phyloP scores from a whole-genome alignment of 2,888 invertebrate species.

The Spodoptera littoralis region DNA sequence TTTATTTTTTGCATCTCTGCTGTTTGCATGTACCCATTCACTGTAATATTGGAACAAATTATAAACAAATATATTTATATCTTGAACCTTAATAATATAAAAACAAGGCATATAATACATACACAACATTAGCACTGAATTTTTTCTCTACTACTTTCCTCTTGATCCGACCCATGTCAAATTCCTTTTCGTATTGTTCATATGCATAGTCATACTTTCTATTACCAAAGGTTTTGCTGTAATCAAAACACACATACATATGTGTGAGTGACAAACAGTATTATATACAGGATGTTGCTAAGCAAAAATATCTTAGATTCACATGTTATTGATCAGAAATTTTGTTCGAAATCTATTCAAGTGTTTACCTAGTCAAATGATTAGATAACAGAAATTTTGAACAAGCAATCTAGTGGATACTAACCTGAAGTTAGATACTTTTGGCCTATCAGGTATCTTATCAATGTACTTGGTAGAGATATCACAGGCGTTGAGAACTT shows the following conservation, averaged over 20 bases:
- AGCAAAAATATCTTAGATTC: not conserved
- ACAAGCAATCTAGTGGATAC: constrained; percentile 23
- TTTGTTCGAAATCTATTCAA: not conserved
- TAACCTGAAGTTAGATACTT: constrained; percentile 70
- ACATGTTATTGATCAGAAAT: no score
- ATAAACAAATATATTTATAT: not conserved
- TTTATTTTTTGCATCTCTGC: constrained; percentile 90
- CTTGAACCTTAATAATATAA: not conserved
- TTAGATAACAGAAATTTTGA: constrained; percentile 15
- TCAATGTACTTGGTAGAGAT: constrained; percentile 96
- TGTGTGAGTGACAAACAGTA: no score
- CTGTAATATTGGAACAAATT: constrained; percentile 73
- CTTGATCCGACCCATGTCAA: constrained; percentile 69
- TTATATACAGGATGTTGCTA: no score
- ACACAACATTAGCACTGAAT: constrained; percentile 78
- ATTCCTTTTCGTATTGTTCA: constrained; percentile 75
- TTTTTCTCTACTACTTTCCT: constrained; percentile 80
- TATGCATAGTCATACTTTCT: constrained; percentile 74
- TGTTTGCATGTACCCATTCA: constrained; percentile 93
- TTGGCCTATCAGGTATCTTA: constrained; percentile 87
- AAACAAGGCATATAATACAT: constrained; percentile 51
- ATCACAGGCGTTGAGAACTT: constrained; percentile 93
- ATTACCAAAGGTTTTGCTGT: constrained; percentile 36
- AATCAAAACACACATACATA: constrained; percentile 2
- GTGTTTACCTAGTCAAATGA: constrained; percentile 18